Percentiles rank a stretch among this genome's conserved stretches.
phyloP scores from a whole-genome alignment of 2,888 invertebrate genomes.

The Dermolepida albohirtum region DNA sequence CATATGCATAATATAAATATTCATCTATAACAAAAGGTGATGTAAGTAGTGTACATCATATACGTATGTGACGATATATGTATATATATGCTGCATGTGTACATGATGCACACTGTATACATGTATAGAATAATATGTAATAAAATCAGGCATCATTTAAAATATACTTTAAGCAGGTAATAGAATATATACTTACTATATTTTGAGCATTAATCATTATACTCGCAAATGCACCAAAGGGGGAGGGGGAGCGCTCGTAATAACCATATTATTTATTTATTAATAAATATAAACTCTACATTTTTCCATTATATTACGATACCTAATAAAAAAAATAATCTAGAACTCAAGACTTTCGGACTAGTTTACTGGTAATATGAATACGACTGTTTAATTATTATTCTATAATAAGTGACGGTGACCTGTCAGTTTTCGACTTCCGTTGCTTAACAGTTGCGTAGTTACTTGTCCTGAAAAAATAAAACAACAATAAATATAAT shows the following conservation, averaged over 20 bases:
- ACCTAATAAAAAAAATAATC: slow-evolving; percentile 24
- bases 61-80: too few species aligned
- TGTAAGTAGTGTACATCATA: neutral
- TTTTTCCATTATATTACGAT: neutral
- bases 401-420: slow-evolving; percentile 75
- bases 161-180: neutral
- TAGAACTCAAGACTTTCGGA: slow-evolving; percentile 38
- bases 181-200: slow-evolving; percentile 1
- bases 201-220: slow-evolving; percentile 21
- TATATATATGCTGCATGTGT: too few species aligned
- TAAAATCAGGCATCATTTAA: too few species aligned
- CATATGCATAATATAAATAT: slow-evolving; percentile 9
- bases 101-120: neutral
- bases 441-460: slow-evolving; percentile 91
- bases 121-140: neutral
- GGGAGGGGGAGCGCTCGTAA: too few species aligned
- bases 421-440: slow-evolving; percentile 88
- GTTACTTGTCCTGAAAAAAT: slow-evolving; percentile 80
- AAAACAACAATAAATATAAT: slow-evolving; percentile 26
- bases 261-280: too few species aligned
- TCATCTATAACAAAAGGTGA: neutral
- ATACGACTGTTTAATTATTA: slow-evolving; percentile 42
- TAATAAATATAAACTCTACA: too few species aligned
- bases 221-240: slow-evolving; percentile 13
- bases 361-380: slow-evolving; percentile 48